Conservation (phyloP, 2,113 vertebrate genomes). For the Tetrao urogallus region DNA sequence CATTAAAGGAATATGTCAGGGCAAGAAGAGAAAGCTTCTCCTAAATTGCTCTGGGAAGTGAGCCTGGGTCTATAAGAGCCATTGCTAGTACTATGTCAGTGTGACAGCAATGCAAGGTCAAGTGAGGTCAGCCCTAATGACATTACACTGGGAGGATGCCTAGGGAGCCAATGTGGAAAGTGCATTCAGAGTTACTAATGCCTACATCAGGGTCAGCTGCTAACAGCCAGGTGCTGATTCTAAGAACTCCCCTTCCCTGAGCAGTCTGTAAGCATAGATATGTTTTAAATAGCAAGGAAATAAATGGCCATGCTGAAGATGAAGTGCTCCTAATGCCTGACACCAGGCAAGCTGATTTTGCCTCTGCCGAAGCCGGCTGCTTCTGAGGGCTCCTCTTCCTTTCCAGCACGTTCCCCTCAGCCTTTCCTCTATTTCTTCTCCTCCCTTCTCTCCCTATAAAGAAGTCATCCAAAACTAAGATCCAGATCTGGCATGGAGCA, state of each 20-base stretch:
- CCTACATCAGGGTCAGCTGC: neutral
- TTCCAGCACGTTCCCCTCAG: neutral
- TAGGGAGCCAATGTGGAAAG: neutral
- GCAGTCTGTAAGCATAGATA: neutral
- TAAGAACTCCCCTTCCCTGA: neutral
- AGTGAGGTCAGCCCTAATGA: neutral
- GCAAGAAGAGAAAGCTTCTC: neutral
- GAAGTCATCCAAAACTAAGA: neutral
- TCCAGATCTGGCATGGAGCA: neutral
- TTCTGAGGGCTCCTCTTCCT: neutral
- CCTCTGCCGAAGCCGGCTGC: neutral
- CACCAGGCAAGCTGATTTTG: constrained; percentile 1
- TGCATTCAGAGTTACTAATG: neutral
- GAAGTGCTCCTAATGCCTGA: neutral
- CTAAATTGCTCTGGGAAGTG: neutral
- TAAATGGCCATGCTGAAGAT: constrained; percentile 19
- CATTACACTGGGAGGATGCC: neutral
- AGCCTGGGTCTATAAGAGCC: neutral
- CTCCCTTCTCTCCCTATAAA: neutral
- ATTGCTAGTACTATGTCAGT: neutral
- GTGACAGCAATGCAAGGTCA: neutral
- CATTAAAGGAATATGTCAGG: neutral
- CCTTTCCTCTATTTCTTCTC: neutral
- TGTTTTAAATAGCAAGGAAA: constrained; percentile 12
- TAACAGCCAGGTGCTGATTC: constrained; percentile 33